Base-by-base conservation (phyloP, 2,113 vertebrate species). In the Mesoclemmys tuberculata region DNA sequence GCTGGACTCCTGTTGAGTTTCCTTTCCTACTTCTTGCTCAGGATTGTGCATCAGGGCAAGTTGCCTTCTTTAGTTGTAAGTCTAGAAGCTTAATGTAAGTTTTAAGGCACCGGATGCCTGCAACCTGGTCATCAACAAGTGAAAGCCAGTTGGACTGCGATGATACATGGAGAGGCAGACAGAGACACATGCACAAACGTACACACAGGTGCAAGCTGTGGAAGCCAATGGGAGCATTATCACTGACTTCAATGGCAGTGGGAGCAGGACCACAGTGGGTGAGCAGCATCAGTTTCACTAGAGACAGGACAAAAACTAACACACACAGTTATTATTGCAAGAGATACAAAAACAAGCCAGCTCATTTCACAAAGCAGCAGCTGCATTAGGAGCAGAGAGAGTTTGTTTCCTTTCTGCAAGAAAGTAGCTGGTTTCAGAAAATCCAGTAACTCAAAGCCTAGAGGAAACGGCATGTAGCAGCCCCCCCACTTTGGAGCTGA, bases 21-120 rank as follows among this genome's bases (percentile, higher is more conserved):
- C 91, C 74, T 89, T 95, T 96, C 94, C 87, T 87, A 77, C 31
- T 90, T 19, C 52, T 88, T 54, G 58, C 31, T 93, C 74, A 74
- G 78, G 90, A 90, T 0, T 92, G 61, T 87, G 77, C 38, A 89
- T 38, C 52, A 87, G 85, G 71, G 90, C 81, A 80, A 87, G 52
- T 46, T 78, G 38, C 71, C 38, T 87, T 61, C 75, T 93, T 91
- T 92, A 71, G 71, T 86, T 82, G 5, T 52, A 90, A 85, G 18
- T 38, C 82, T 86, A 85, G 68, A 80, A 10, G 56, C 80, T 94
- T 35, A 92, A 90, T 93, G 48, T 27, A 94, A 61, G 86, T 56
- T 87, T 93, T 56, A 89, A 71, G 56, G 64, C 64, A 71, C 9
- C 21, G 35, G 31, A n/a, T 2, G 35, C 8, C 35, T 68, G 35